Evolutionary conservation across 2,888 invertebrate genomes (phyloP).

Genomic region (Phaonia tiefii): DNA sequence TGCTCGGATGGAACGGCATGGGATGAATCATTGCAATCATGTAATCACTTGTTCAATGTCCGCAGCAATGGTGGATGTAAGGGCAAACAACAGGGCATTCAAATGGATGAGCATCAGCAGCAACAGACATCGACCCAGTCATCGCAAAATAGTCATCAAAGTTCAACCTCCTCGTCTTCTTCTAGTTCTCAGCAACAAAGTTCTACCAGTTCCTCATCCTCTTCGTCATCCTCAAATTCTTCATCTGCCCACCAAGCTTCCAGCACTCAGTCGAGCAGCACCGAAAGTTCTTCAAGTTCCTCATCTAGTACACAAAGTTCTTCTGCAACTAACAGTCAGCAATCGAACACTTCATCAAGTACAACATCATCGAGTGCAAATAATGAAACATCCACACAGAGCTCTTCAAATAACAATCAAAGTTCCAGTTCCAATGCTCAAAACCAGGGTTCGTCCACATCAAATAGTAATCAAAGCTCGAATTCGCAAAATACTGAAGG

Average conservation of each 20-base stretch:
- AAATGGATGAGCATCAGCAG: conserved; percentile 67
- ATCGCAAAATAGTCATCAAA: conserved; percentile 72
- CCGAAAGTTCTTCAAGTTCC: conserved; percentile 67
- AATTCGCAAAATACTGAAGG: conserved; percentile 49
- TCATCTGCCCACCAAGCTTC: conserved; percentile 42
- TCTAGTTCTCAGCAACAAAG: conserved; percentile 72
- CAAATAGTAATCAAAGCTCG: conserved; percentile 7
- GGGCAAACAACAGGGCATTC: conserved; percentile 52
- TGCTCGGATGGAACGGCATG: conserved; percentile 90
- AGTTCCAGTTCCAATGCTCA: conserved; percentile 19
- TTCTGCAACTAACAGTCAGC: conserved; percentile 25
- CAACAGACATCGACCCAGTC: conserved; percentile 73
- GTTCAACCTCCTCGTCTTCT: conserved; percentile 70
- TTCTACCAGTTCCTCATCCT: conserved; percentile 69
- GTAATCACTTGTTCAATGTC: conserved; percentile 86
- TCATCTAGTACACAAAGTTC: conserved; percentile 47
- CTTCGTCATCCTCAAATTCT: conserved; percentile 66
- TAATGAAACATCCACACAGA: too few relatives aligned
- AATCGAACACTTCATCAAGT: conserved; percentile 37
- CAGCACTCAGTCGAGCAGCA: conserved; percentile 65
- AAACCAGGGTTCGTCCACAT: background rate
- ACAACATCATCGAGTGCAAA: too few relatives aligned
- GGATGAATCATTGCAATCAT: conserved; percentile 86
- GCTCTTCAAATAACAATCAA: conserved; percentile 46
- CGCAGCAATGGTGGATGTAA: conserved; percentile 83